Evolutionary conservation across 1,140 invertebrate species (phyloP), one percentile per base, ranked within the genome.

Genomic region (Drosophila santomea): DNA sequence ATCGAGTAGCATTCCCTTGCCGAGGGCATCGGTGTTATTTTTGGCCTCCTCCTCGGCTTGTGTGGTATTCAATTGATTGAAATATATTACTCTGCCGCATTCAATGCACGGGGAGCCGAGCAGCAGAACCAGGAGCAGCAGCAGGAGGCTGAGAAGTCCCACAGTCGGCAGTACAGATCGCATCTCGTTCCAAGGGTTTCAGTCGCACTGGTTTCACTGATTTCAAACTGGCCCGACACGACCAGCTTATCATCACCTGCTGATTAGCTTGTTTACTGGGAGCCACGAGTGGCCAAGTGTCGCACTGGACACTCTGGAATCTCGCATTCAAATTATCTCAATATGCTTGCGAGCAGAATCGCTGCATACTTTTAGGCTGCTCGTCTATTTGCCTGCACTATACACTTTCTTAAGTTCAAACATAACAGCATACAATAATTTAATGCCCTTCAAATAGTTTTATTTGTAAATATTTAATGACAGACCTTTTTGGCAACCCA

Each of bases 41-140:
- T 52, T 55, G 8, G 36, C 54, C 0, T n/a, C 15, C 36, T 69
- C 43, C 6, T 8, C 1, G 28, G 59, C 66, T 5, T 81, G 45
- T 0, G 35, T 61, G 0, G 3, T 28, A 8, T 71, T 75, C 4
- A 54, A 39, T 3, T 36, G 15, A 17, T 86, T 88, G 11, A 52
- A 91, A 38, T 85, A 91, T 1, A 91, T 89, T 17, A 91, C 88
- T 17, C 79, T 76, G 0, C 63, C 75, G 0, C 44, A 43, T 2
- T 50, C 56, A n/a, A 7, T 4, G 68, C 66, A 58, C 11, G 52
- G 17, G 12, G 44, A 23, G 20, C 17, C 36, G 8, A 36, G 45
- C 2, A 71, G 44, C 14, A 71, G 39, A 1, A 36, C 11, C 43
- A 69, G n/a, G 23, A 56, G 25, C 41, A 66, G n/a, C 47, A 20